Base-by-base conservation (phyloP, 2,797 vertebrate species). In the Psittacula derbiana region DNA sequence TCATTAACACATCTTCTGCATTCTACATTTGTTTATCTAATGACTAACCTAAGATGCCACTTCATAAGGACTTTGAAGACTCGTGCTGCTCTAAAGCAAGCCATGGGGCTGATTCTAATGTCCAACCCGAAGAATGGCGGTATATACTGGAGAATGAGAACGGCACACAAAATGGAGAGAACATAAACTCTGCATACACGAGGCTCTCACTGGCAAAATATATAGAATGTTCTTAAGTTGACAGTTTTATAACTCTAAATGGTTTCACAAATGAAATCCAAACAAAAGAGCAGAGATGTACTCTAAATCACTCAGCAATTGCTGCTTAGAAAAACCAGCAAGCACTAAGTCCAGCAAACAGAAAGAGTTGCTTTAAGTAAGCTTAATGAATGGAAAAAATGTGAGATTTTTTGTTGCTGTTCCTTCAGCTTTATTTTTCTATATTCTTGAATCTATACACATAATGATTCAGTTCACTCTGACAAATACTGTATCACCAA, bases 161-260 rank as follows among this genome's bases (percentile, higher is more conserved):
- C 1, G 0, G 57, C 80, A 60, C 41, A 60, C 38, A 52, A 80
- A 92, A 92, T 6, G 30, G 58, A 86, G 52, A 92, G 52, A 73
- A 76, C 65, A 73, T 7, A 67, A 91, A 82, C 65, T 60, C 84
- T 64, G 78, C 61, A 33, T 70, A 71, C 52, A 47, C 4, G 33
- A 74, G 78, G 85, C 69, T 70, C 81, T 80, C 58, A 2, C 61
- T 86, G 47, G 76, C 80, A 92, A 94, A 95, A 88, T 44, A 86
- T 57, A 91, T 72, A 84, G 69, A 95, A 92, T 49, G 83, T 83
- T 92, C 93, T 86, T 78, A 78, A 90, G 58, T 11, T 95, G 94
- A 95, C 94, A 96, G 95, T 80, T 95, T 96, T 97, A 97, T 94
- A 91, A 93, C 88, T 89, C 71, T 70, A 91, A 89, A 91, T 95